Base-by-base conservation (phyloP, 1,140 invertebrate species). In the Cecropterus lyciades region DNA sequence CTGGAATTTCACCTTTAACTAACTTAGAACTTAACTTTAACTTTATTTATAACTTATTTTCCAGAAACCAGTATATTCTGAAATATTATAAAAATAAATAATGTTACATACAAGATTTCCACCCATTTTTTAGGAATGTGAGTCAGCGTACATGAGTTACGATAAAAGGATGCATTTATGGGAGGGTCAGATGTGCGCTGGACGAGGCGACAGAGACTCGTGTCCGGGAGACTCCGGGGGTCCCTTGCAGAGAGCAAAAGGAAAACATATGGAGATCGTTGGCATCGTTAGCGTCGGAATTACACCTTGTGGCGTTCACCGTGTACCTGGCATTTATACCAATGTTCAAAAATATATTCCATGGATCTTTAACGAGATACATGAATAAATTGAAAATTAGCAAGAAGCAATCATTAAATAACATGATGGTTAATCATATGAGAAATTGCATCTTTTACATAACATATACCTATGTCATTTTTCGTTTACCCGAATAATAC, bases 221-320 rank as follows among this genome's bases (percentile, higher is more conserved):
- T 92, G 90, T 70, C 82, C 81, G 40, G 90, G 87, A 0, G 94
- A 95, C 68, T 93, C 92, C 1, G 94, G 94, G 0, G 40, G 40
- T 1, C 94, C 94, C 0, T 69, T 95, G 0, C 93, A 94, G 93
- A 89, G 88, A 68, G 80, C 92, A 17, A 84, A 90, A 43, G 73
- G 69, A 0, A 62, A 46, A 3, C 15, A 56, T 0, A 84, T 67
- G 67, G 78, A 82, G 45, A 62, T 85, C 0, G 67, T 86, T 14
- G 95, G 95, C 6, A 82, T 95, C 3, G 94, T 95, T 3, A 95
- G 94, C 71, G 95, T 94, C 79, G 95, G 95, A 4, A 86, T 93
- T 0, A 87, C 84, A 0, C 83, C 84, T 0, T 95, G 95, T 75
- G 94, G 93, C 0, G 66, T 82, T 0, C 75, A 88, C 16, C 89